Evolutionary conservation across 2,888 invertebrate genomes (phyloP).

Genomic region (Lepidochitona cinerea): DNA sequence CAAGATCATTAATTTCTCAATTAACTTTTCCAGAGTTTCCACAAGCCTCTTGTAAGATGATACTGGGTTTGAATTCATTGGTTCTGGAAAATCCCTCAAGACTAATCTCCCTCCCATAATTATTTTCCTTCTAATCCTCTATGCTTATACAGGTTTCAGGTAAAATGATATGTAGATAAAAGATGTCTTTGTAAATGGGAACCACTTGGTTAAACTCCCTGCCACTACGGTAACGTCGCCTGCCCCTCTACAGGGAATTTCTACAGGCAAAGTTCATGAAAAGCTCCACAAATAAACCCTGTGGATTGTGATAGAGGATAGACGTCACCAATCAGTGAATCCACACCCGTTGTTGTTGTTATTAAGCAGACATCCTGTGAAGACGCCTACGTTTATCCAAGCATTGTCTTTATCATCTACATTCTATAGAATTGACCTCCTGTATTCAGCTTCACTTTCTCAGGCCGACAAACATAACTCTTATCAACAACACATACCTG

Average conservation of each 20-base stretch:
- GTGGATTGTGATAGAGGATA: neutral
- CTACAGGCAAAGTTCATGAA: neutral
- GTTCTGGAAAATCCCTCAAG: no score
- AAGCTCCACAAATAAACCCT: neutral
- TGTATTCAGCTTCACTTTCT: no score
- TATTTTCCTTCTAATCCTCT: no score
- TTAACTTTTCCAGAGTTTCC: neutral
- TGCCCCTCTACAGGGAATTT: no score
- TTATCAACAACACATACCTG: no score
- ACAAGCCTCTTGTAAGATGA: neutral
- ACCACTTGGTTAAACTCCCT: no score
- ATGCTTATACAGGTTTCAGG: no score
- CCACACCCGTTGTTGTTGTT: neutral
- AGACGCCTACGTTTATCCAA: neutral
- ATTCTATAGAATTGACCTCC: neutral
- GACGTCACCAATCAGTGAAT: neutral
- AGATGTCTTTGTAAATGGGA: no score
- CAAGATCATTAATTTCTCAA: neutral
- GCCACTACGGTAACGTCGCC: no score
- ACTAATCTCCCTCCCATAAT: no score
- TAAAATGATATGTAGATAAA: no score
- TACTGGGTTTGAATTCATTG: neutral
- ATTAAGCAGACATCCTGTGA: neutral
- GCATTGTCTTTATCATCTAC: neutral
- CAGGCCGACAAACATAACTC: no score